Conservation (phyloP, 2,797 vertebrate genomes). For the Molossus alvarezi region DNA sequence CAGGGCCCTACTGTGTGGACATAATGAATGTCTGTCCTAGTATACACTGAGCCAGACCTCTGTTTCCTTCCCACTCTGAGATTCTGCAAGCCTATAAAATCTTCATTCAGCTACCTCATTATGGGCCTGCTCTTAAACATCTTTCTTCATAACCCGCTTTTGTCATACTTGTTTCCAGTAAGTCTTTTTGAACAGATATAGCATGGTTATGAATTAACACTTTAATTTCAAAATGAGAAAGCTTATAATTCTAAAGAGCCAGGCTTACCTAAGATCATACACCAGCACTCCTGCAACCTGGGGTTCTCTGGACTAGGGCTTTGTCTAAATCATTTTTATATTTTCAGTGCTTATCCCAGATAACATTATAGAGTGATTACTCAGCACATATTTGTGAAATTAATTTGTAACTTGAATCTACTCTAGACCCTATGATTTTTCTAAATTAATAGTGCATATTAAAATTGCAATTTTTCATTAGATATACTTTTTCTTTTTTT, state of each 20-base stretch:
- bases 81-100: background rate
- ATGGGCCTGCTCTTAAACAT: background rate
- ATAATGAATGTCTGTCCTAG: background rate
- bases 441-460: constrained; percentile 59
- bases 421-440: background rate
- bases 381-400: constrained; percentile 55
- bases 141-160: background rate
- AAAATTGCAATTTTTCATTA: constrained; percentile 9
- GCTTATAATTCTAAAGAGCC: background rate
- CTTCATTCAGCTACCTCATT: background rate
- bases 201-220: background rate
- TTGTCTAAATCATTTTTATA: background rate
- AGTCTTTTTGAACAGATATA: background rate
- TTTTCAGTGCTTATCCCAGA: constrained; percentile 38
- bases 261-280: background rate
- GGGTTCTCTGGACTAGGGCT: background rate
- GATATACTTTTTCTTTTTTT: background rate
- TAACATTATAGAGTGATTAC: constrained; percentile 36
- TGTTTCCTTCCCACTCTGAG: background rate
- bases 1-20: background rate
- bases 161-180: constrained; percentile 21
- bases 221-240: constrained; percentile 25
- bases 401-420: constrained; percentile 55
- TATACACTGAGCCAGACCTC: background rate
- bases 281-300: background rate